Percentiles rank a stretch among this genome's conserved stretches.
phyloP scores from a whole-genome alignment of 1,140 invertebrate genomes.

The Wiebesia pumilae region DNA sequence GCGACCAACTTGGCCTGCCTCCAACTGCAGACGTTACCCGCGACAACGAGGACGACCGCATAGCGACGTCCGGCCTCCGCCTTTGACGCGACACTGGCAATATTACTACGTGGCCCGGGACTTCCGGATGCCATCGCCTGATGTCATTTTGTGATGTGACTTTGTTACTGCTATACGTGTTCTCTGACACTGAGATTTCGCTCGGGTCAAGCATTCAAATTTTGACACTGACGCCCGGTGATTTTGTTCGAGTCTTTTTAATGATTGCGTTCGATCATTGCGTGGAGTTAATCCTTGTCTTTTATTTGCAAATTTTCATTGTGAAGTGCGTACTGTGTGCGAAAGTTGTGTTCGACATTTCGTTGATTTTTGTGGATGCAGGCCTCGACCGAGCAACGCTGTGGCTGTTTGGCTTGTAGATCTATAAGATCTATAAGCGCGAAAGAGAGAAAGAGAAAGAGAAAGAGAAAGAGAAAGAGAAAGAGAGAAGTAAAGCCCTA shows the following conservation, averaged over 20 bases:
- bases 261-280: background rate
- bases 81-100: too few species aligned
- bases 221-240: background rate
- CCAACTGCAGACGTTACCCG: background rate
- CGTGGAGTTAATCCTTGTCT: background rate
- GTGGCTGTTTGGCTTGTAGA: background rate
- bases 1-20: slow-evolving; percentile 26
- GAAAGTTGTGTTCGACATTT: background rate
- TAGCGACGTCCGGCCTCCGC: background rate
- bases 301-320: slow-evolving; percentile 15
- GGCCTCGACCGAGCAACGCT: background rate
- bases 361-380: background rate
- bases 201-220: background rate
- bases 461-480: too few species aligned
- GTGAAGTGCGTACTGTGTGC: background rate
- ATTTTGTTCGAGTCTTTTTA: background rate
- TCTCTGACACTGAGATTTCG: too few species aligned
- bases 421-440: too few species aligned
- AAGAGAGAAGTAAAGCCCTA: too few species aligned
- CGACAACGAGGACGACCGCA: background rate
- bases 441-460: too few species aligned
- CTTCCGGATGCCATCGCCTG: too few species aligned
- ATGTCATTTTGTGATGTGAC: too few species aligned
- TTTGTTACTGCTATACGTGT: too few species aligned
- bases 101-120: too few species aligned